Conservation (phyloP, 2,113 vertebrate species). For the Dasyurus viverrinus region DNA sequence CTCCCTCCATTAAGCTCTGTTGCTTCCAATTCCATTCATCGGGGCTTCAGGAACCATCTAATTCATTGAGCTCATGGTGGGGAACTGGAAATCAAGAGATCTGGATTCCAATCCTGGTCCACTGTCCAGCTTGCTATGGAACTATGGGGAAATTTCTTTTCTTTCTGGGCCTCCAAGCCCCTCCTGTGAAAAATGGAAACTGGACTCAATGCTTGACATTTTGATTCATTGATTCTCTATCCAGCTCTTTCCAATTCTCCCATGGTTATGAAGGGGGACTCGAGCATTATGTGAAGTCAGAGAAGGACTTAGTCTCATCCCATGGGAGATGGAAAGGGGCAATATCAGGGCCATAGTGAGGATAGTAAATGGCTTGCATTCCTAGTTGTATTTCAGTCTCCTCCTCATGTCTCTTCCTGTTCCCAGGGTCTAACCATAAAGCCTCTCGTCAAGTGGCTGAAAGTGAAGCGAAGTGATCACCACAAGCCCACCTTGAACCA, state of each 20-base stretch:
- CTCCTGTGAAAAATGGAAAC: neutral
- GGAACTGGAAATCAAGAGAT: neutral
- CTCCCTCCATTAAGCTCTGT: neutral
- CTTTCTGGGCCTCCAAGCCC: neutral
- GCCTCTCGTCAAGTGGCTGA: conserved; percentile 96
- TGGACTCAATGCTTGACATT: neutral
- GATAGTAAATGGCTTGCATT: neutral
- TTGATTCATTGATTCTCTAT: neutral
- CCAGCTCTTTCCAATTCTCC: neutral
- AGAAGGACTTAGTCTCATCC: conserved; percentile 13
- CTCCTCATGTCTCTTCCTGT: conserved; percentile 58
- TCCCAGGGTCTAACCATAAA: conserved; percentile 96
- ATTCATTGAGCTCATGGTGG: neutral
- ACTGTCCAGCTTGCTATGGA: neutral
- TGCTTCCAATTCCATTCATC: neutral
- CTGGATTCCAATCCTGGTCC: neutral
- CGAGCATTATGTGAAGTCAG: neutral
- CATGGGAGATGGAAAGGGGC: conserved; percentile 21
- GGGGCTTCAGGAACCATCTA: neutral
- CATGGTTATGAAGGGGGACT: neutral
- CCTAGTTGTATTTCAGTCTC: neutral
- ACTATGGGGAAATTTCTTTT: neutral
- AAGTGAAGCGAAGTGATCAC: conserved; percentile 95
- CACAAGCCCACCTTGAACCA: conserved; percentile 97
- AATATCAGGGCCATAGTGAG: conserved; percentile 12